Percentiles rank a stretch among this genome's conserved stretches.
Evolutionary conservation across 2,113 vertebrate species (phyloP).

Genomic region (Nerophis ophidion): DNA sequence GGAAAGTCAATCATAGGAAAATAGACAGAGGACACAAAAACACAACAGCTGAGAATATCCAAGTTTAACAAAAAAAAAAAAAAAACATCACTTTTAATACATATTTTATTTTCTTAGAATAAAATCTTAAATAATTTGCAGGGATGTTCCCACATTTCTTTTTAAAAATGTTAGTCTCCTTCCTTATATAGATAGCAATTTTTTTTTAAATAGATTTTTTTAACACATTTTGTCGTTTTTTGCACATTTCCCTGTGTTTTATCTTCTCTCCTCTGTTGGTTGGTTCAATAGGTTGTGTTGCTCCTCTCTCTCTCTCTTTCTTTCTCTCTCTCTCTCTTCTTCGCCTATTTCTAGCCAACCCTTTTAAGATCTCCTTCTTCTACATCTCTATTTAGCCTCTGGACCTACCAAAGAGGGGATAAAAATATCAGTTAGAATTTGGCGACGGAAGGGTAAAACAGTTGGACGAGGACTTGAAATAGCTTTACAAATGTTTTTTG

Average conservation of each 20-base stretch:
- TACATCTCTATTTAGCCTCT: conserved; percentile 45
- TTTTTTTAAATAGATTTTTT: conserved; percentile 52
- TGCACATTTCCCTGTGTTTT: conserved; percentile 51
- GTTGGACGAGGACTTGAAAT: background rate
- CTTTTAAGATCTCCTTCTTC: conserved; percentile 50
- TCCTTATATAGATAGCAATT: conserved; percentile 53
- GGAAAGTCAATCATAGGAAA: conserved; percentile 66
- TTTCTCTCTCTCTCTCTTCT: conserved; percentile 22
- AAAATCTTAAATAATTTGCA: conserved; percentile 66
- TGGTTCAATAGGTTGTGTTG: conserved; percentile 53
- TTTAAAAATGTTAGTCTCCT: conserved; percentile 54
- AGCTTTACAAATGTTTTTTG: conserved; percentile 1
- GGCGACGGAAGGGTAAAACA: background rate
- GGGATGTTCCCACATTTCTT: conserved; percentile 35
- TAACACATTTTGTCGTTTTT: conserved; percentile 52
- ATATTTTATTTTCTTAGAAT: conserved; percentile 71
- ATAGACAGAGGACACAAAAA: conserved; percentile 66
- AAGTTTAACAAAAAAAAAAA: conserved; percentile 80
- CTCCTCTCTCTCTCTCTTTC: conserved; percentile 9
- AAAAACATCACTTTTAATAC: conserved; percentile 70
- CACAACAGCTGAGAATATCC: conserved; percentile 66
- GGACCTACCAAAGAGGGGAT: conserved; percentile 32
- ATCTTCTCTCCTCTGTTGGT: conserved; percentile 54
- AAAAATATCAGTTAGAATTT: conserved; percentile 11
- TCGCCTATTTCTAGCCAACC: conserved; percentile 36